These are phyloP conservation scores for Drosophila hamatofila DNA, from an alignment of 2,888 invertebrate species.

Conservation along the genomic window DNA sequence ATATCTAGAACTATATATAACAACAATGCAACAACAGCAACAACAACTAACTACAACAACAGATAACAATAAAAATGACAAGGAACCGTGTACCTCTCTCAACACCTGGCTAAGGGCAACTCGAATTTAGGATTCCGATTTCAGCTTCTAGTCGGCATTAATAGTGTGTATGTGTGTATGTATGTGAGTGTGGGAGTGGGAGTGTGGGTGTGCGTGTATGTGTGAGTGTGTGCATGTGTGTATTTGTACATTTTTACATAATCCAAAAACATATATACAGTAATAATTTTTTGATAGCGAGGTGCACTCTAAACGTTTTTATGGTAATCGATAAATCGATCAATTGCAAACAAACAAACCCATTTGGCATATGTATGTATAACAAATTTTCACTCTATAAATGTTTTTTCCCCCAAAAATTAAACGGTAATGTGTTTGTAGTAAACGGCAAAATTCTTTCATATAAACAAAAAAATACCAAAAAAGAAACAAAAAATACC, in stretches of 20 bases:
- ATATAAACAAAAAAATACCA: not conserved
- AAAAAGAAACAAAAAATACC: not conserved
- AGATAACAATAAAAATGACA: constrained; percentile 53
- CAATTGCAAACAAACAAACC: constrained; percentile 1
- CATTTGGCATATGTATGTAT: constrained; percentile 33
- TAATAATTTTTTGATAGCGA: constrained; percentile 23
- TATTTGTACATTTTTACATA: constrained; percentile 63
- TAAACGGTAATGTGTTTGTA: constrained; percentile 50
- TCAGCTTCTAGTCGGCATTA: constrained; percentile 49
- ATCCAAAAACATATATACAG: constrained; percentile 10
- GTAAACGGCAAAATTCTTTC: constrained; percentile 30
- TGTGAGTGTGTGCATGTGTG: constrained; percentile 27
- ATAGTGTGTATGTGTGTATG: constrained; percentile 4
- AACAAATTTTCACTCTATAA: constrained; percentile 52
- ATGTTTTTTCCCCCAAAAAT: constrained; percentile 47
- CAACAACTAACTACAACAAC: constrained; percentile 20
- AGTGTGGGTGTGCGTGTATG: constrained; percentile 11
- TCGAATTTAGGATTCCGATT: constrained; percentile 59
- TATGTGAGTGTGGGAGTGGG: constrained; percentile 3
- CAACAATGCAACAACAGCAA: constrained; percentile 1
- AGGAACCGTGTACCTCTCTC: constrained; percentile 84
- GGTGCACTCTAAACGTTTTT: constrained; percentile 28
- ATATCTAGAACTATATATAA: constrained; percentile 12
- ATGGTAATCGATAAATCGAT: constrained; percentile 9
- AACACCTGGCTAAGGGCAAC: constrained; percentile 45